Base-by-base conservation (phyloP, 1,140 invertebrate genomes). In the Lasaia peninsularis region DNA sequence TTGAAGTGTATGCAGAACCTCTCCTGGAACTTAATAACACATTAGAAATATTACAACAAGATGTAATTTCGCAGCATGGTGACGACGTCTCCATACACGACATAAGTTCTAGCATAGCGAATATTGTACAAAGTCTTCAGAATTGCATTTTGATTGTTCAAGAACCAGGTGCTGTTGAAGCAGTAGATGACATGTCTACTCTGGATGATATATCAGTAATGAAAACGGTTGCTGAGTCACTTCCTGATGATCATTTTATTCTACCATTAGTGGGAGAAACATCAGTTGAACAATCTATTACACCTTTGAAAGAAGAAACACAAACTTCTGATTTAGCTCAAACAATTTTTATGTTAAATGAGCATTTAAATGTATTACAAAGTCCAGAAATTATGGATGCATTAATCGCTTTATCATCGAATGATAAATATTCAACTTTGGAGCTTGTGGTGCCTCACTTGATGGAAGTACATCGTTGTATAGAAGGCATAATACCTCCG, bases 131-230 rank as follows among this genome's bases (percentile, higher is more conserved):
- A 66, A 90, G 88, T 71, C 75, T 93, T 37, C 86, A 90, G 63
- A 90, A 90, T 62, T 91, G 88, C 60, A 73, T 92, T 35, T 72
- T 90, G n/a, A 62, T 90, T 49, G 79, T 92, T 18, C 81, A 91
- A 62, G 83, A 90, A 72, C 79, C 88, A 60, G 63, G 69, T 50
- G 70, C 75, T 2, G 35, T 91, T 44, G 89, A 90, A 78, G 69
- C 59, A 14, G 65, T 64, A 5, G 90, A 90, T 37, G 84, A 89
- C 16, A 69, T 90, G 66, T 89, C 91, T 4, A 92, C 91, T 9
- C 73, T 91, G 54, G 91, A 91, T 64, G 91, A 92, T 73, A 80
- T 92, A 57, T 92, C 91, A 7, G 85, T 80, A 10, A 81, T 92
- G 18, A 92, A 92, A 80, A 90, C 91, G 4, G 80, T 73, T 12